Evolutionary conservation across 2,797 vertebrate species (phyloP), one percentile per base, ranked within the genome.

Genomic region (Hozukius guyotensis): DNA sequence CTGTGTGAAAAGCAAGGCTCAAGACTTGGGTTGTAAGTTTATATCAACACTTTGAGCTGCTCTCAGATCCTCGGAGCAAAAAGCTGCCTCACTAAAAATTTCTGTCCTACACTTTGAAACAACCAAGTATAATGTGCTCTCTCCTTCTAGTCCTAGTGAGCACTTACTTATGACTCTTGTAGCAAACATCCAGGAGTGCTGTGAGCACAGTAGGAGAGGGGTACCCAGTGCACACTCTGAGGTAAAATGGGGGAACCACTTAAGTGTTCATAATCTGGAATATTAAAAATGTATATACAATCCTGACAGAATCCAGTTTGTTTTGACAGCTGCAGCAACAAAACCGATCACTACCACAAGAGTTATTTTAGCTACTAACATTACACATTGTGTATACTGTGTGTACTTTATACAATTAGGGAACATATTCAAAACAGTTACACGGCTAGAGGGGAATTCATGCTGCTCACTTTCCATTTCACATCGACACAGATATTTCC

Each of bases 271-370:
- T 86, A 73, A 84, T 81, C 16, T 75, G 38, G 34, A 60, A 56
- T 69, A 83, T 89, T 69, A 86, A 86, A 87, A 75, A 87, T 86
- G 42, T 32, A 80, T 82, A 31, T 2, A 29, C 36, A 18, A 82
- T 56, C 27, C 60, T 75, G n/a, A 60, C 24, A 27, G 49, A 77
- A 79, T 70, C 31, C 55, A 77, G 66, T 67, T 71, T 77, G 42
- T 65, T n/a, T 32, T 55, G 22, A 77, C 53, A 64, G 36, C 34
- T 36, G 63, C 61, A 9, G 1, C 4, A 61, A 49, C 27, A 79
- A 79, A 60, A 81, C 8, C 20, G 13, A 68, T 66, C 36, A 62
- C 42, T 64, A 42, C 7, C 14, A 57, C 38, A 29, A 9, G 12
- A 74, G 42, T 57, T 36, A 22, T 34, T 73, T 38, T 3, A 24